A percentile compares a stretch with the other conserved stretches of the same genome.
phyloP scores from a whole-genome alignment of 53 echinoderm and acorn worm species.

The Zoroaster sp. region DNA sequence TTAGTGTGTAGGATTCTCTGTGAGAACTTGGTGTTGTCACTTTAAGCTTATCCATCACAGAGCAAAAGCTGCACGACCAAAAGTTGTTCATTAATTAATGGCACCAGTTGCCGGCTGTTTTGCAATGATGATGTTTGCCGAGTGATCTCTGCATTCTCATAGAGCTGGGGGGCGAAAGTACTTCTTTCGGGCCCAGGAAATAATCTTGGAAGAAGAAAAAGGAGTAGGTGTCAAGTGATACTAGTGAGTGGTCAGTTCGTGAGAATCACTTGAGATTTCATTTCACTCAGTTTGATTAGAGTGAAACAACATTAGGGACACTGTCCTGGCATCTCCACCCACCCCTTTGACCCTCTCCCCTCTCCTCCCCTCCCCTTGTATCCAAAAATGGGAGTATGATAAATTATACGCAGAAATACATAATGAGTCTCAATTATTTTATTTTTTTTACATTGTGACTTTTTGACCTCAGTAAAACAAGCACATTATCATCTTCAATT shows the following conservation, averaged over 20 bases:
- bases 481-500: too few relatives aligned
- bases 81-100: conserved; percentile 57
- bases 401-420: too few relatives aligned
- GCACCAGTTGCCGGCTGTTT: conserved; percentile 52
- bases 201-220: background rate
- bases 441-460: background rate
- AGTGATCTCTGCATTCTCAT: conserved; percentile 28
- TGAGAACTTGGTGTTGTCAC: conserved; percentile 22
- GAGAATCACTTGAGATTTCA: conserved; percentile 12
- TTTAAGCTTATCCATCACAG: conserved; percentile 25
- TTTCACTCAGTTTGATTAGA: background rate
- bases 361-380: too few relatives aligned
- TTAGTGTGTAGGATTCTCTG: background rate
- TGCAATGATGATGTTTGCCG: conserved; percentile 28
- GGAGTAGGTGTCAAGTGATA: background rate
- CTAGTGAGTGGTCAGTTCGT: background rate
- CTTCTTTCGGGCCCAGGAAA: background rate
- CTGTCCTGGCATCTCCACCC: too few relatives aligned
- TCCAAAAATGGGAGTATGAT: too few relatives aligned
- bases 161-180: background rate
- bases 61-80: conserved; percentile 16
- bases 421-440: too few relatives aligned
- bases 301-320: too few relatives aligned
- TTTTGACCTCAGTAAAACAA: too few relatives aligned
- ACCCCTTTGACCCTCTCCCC: too few relatives aligned